These are phyloP conservation scores for Panorpa germanica DNA, from an alignment of 2,888 invertebrate species.

Conservation along the genomic window DNA sequence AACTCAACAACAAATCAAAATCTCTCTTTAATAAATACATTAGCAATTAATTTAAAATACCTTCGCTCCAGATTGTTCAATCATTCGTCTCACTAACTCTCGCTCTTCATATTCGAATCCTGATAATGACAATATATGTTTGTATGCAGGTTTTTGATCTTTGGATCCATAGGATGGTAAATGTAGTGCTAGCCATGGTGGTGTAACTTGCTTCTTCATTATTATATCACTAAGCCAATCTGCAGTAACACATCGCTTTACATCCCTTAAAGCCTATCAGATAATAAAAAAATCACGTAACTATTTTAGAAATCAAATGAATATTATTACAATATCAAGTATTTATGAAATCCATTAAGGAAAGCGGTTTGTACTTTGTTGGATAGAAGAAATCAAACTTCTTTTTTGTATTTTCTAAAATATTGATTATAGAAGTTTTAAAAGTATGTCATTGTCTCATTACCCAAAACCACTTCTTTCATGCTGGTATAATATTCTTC, in stretches of 20 bases:
- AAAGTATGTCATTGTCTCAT: no score
- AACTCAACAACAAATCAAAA: no score
- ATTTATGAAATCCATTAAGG: slow-evolving; percentile 2
- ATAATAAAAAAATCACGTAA: background rate
- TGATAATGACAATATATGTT: slow-evolving; percentile 65
- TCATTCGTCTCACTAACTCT: slow-evolving; percentile 62
- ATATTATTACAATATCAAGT: no score
- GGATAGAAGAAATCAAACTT: no score
- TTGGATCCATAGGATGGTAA: slow-evolving; percentile 50
- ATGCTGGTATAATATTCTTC: no score
- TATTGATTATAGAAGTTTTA: no score
- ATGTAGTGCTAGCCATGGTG: slow-evolving; percentile 89
- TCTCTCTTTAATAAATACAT: no score
- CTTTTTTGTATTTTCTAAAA: no score
- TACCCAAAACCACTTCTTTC: no score
- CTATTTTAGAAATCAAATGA: background rate
- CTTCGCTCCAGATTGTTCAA: slow-evolving; percentile 71
- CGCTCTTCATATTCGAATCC: slow-evolving; percentile 85
- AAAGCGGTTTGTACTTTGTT: no score
- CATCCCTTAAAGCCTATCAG: slow-evolving; percentile 33
- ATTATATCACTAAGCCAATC: slow-evolving; percentile 88
- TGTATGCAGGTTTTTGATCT: slow-evolving; percentile 50
- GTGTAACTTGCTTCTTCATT: slow-evolving; percentile 61
- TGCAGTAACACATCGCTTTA: slow-evolving; percentile 58
- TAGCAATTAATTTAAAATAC: slow-evolving; percentile 34